Conservation (phyloP, 2,113 vertebrate genomes). For the Picathartes gymnocephalus region DNA sequence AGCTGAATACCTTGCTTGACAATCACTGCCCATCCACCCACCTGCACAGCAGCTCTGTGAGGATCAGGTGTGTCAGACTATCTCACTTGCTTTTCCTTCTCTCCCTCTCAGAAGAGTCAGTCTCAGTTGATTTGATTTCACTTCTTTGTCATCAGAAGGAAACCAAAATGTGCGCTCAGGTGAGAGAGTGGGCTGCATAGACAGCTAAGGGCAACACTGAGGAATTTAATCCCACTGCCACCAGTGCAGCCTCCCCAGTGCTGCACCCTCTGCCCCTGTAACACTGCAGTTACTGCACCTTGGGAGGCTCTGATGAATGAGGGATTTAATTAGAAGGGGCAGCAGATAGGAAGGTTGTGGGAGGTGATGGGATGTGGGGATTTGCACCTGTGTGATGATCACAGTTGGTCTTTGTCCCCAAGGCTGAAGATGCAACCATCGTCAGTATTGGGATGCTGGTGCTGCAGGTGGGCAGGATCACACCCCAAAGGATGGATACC, state of each 20-base stretch:
- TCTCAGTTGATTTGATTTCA: background rate
- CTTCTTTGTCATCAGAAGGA: background rate
- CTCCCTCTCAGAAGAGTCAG: background rate
- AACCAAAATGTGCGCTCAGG: background rate
- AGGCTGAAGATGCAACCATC: background rate
- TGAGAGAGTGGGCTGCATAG: background rate
- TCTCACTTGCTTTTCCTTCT: background rate
- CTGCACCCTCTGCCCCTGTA: background rate
- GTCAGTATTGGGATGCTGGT: background rate
- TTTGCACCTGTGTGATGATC: background rate
- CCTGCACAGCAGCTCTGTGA: background rate
- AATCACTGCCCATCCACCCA: background rate
- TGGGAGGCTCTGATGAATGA: background rate
- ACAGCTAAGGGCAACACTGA: background rate
- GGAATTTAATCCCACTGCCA: background rate
- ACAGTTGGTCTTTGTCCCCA: accelerated
- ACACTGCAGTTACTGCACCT: background rate
- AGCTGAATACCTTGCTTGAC: background rate
- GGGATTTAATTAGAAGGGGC: background rate
- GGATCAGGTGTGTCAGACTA: background rate
- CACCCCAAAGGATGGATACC: background rate
- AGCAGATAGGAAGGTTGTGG: accelerated
- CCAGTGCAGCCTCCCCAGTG: background rate
- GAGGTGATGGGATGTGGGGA: background rate
- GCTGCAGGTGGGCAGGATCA: background rate